phyloP scores from a whole-genome alignment of 2,888 invertebrate genomes.

The Ophraella communa region DNA sequence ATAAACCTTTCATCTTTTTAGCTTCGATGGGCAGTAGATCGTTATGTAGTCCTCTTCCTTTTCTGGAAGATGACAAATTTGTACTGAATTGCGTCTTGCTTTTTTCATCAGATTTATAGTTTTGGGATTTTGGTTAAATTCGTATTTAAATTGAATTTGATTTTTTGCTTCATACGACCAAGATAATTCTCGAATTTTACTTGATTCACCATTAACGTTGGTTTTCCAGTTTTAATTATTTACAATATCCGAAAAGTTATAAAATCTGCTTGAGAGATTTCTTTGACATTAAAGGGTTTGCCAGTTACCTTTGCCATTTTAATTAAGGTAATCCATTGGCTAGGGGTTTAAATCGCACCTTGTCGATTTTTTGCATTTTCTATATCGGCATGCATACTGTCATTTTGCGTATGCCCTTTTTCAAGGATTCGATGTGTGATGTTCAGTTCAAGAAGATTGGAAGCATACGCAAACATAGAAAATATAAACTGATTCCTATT shows the following conservation, averaged over 20 bases:
- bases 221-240: neutral
- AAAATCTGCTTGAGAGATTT: neutral
- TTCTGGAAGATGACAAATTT: too few species aligned
- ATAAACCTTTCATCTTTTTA: too few species aligned
- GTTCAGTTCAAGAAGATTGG: too few species aligned
- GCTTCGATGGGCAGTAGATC: too few species aligned
- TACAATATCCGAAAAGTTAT: neutral
- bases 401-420: neutral
- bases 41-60: too few species aligned
- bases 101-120: too few species aligned
- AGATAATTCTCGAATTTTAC: neutral
- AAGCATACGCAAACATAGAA: too few species aligned
- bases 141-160: neutral
- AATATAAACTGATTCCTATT: too few species aligned
- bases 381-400: neutral
- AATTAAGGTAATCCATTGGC: constrained; percentile 22
- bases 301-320: neutral
- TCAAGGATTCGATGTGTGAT: neutral
- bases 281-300: neutral
- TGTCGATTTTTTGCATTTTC: constrained; percentile 12
- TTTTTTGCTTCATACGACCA: neutral
- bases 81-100: too few species aligned
- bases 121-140: neutral
- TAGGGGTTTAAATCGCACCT: constrained; percentile 23
- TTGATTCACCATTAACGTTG: neutral